phyloP scores from a whole-genome alignment of 2,797 vertebrate genomes.

The Rhynchonycteris naso region DNA sequence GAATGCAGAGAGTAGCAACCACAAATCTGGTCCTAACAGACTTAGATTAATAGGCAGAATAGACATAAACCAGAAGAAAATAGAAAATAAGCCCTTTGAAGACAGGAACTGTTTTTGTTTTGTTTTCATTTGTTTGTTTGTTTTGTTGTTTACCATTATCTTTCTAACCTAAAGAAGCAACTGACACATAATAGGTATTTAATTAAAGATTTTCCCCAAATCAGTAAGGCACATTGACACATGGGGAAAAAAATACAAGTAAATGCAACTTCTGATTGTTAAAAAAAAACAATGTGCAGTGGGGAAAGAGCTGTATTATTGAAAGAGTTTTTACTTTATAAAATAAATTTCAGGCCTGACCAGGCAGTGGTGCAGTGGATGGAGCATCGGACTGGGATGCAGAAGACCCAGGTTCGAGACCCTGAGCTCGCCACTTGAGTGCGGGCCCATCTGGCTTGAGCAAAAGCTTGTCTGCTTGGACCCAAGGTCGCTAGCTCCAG shows the following conservation, averaged over 20 bases:
- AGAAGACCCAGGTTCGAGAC: no score
- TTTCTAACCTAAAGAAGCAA: background rate
- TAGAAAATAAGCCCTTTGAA: background rate
- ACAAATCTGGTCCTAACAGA: background rate
- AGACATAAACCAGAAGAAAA: background rate
- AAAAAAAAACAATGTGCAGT: background rate
- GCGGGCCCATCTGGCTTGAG: no score
- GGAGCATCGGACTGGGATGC: no score
- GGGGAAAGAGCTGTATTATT: constrained; percentile 3
- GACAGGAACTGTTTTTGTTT: background rate
- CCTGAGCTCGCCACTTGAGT: no score
- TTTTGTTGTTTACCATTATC: background rate
- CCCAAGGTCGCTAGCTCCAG: no score
- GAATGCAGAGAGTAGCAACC: background rate
- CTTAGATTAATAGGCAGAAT: background rate
- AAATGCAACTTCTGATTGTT: background rate
- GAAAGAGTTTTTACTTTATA: background rate
- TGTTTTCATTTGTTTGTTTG: background rate
- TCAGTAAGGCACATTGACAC: background rate
- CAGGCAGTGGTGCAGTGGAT: no score
- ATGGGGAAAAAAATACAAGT: background rate
- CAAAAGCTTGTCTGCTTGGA: no score
- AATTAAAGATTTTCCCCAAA: background rate
- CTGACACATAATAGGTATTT: background rate
- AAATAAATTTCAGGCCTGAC: constrained; percentile 13